Evolutionary conservation across 2,113 vertebrate species (phyloP).

Genomic region (Cyprinodon brontotheroides): DNA sequence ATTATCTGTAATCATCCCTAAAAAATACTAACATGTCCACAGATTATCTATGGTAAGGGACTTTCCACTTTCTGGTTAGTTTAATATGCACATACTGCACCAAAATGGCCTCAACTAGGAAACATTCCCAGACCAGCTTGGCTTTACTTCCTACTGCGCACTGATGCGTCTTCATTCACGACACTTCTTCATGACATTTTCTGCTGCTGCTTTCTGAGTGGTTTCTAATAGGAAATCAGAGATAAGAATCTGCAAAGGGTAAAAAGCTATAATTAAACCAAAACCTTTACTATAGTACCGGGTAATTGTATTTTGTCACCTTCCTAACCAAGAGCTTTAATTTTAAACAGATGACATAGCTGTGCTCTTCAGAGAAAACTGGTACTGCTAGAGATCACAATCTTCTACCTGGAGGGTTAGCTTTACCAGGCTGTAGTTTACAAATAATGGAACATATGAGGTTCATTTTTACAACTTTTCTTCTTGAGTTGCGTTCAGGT

Average conservation of each 20-base stretch:
- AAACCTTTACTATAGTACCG: fast-evolving
- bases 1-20: not conserved
- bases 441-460: not conserved
- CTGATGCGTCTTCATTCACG: not conserved
- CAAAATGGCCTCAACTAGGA: not conserved
- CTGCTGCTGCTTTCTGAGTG: fast-evolving
- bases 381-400: not conserved
- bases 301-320: not conserved
- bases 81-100: not conserved
- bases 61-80: not conserved
- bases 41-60: constrained; percentile 14
- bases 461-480: not conserved
- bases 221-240: not conserved
- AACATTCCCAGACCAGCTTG: not conserved
- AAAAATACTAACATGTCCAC: not conserved
- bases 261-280: not conserved
- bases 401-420: not conserved
- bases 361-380: not conserved
- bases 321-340: not conserved
- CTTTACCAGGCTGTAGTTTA: no score
- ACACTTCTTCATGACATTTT: not conserved
- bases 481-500: not conserved
- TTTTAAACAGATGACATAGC: not conserved
- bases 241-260: not conserved
- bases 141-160: not conserved